Evolutionary conservation across 2,888 invertebrate species (phyloP).

Genomic region (Alloplasta piceator): DNA sequence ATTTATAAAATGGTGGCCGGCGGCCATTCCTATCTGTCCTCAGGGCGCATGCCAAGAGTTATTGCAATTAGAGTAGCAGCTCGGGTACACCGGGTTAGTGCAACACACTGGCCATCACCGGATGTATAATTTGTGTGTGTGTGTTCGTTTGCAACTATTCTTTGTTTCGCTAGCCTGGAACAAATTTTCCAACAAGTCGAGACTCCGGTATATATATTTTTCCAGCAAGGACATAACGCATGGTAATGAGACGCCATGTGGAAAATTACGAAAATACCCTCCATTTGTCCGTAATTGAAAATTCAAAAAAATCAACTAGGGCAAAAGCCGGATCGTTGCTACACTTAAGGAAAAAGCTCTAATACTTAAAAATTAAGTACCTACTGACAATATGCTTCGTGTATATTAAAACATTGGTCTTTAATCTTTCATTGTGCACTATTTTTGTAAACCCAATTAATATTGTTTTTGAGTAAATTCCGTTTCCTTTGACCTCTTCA

Average conservation of each 20-base stretch:
- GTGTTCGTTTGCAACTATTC: constrained; percentile 4
- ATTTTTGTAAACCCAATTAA: too few species aligned
- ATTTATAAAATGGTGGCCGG: constrained; percentile 62
- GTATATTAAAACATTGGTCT: too few species aligned
- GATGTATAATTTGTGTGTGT: constrained; percentile 12
- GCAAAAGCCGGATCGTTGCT: too few species aligned
- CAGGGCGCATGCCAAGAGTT: constrained; percentile 63
- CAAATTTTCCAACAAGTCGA: constrained; percentile 37
- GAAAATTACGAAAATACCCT: constrained; percentile 14
- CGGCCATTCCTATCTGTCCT: constrained; percentile 58
- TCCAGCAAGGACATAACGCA: background rate
- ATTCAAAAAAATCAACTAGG: too few species aligned
- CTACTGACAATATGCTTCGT: too few species aligned
- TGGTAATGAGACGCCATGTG: constrained; percentile 11
- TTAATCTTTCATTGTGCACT: too few species aligned
- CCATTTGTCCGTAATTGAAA: too few species aligned
- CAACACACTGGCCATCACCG: constrained; percentile 36
- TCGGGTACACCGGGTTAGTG: constrained; percentile 26
- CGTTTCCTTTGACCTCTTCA: too few species aligned
- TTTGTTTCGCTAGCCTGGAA: constrained; percentile 9
- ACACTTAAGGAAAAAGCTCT: too few species aligned
- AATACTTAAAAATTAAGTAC: too few species aligned
- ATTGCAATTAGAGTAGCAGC: constrained; percentile 69
- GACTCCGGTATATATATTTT: constrained; percentile 7
- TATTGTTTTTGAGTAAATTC: too few species aligned